Conservation (phyloP, 2,113 vertebrate genomes). For the Burhinus bistriatus region DNA sequence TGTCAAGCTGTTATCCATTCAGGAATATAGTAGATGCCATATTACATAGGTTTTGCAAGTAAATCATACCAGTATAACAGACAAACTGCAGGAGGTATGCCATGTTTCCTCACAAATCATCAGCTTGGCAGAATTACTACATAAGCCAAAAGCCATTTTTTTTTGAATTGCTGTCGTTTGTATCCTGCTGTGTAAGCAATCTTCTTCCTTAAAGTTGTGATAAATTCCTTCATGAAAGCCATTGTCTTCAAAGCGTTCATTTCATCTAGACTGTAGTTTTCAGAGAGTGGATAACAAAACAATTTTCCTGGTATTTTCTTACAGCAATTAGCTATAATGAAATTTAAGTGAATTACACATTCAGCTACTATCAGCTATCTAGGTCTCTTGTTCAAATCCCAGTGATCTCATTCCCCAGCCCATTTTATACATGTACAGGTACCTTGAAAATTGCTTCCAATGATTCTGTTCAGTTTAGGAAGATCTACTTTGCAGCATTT, state of each 20-base stretch:
- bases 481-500: not conserved
- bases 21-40: not conserved
- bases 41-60: not conserved
- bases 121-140: not conserved
- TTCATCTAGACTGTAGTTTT: conserved; percentile 17
- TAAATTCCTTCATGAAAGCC: not conserved
- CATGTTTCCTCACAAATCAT: not conserved
- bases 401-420: not conserved
- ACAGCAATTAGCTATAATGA: not conserved
- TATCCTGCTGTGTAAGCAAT: not conserved
- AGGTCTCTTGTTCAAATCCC: not conserved
- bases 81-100: not conserved
- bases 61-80: not conserved
- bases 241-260: not conserved
- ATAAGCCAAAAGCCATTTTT: not conserved
- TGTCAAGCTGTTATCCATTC: not conserved
- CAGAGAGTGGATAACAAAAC: not conserved
- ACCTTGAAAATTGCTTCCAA: not conserved
- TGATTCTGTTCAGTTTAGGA: not conserved
- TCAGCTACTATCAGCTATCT: not conserved
- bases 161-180: not conserved
- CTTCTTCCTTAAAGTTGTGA: not conserved
- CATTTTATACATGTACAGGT: not conserved
- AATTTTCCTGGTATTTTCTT: not conserved
- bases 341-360: not conserved